A percentile compares a stretch with the other conserved stretches of the same genome.
These are phyloP conservation scores for Labeo rohita DNA, from an alignment of 2,113 vertebrate species.

Conservation along the genomic window DNA sequence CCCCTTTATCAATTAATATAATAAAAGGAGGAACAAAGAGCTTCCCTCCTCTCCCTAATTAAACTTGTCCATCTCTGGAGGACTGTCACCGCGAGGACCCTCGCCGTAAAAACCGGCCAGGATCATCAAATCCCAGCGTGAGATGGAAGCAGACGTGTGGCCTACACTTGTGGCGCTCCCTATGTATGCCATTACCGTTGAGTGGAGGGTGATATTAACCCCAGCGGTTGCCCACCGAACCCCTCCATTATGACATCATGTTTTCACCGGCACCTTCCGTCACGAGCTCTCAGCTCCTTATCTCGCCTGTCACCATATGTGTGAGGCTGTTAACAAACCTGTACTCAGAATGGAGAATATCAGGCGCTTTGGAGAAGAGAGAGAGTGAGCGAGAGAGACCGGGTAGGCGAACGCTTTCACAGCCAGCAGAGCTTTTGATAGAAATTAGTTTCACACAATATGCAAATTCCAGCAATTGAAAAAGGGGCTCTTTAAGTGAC, in stretches of 20 bases:
- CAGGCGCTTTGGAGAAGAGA: conserved; percentile 59
- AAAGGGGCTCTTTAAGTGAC: conserved; percentile 80
- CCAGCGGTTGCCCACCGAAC: conserved; percentile 59
- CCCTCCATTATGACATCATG: conserved; percentile 71
- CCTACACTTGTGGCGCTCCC: conserved; percentile 40
- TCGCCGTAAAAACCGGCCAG: conserved; percentile 61
- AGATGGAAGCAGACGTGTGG: conserved; percentile 40
- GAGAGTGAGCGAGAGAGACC: conserved; percentile 60
- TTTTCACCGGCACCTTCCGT: conserved; percentile 69
- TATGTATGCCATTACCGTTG: conserved; percentile 52
- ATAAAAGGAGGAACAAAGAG: conserved; percentile 81
- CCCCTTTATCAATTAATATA: conserved; percentile 81
- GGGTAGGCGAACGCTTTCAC: conserved; percentile 63
- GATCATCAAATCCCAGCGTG: conserved; percentile 35
- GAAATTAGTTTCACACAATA: conserved; percentile 84
- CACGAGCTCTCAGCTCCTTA: conserved; percentile 59
- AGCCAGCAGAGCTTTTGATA: conserved; percentile 75
- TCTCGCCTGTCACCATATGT: conserved; percentile 68
- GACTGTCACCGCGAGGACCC: conserved; percentile 66
- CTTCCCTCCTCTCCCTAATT: conserved; percentile 76
- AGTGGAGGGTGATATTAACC: conserved; percentile 74
- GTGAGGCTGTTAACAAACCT: conserved; percentile 75
- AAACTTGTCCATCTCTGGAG: conserved; percentile 75
- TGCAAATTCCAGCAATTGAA: conserved; percentile 79
- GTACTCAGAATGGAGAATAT: conserved; percentile 65